Conservation (phyloP, 2,797 vertebrate species). For the Oryzias sinensis region DNA sequence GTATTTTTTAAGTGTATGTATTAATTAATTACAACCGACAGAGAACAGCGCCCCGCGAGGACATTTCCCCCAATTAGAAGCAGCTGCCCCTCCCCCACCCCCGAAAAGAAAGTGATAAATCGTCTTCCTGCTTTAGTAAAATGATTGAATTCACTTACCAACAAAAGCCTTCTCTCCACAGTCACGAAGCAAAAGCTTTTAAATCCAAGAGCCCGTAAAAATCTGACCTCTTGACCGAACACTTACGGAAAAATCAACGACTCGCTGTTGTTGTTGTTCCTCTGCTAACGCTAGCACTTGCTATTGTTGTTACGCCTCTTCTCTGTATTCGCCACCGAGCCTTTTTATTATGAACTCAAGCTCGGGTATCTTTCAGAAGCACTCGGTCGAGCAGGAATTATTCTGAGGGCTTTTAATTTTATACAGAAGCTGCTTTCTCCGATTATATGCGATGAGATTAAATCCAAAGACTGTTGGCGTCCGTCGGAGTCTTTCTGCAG, state of each 20-base stretch:
- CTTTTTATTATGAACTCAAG: constrained; percentile 41
- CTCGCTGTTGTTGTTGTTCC: constrained; percentile 39
- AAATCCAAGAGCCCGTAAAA: neutral
- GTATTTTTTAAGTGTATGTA: no score
- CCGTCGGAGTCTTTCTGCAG: constrained; percentile 72
- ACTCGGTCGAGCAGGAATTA: constrained; percentile 73
- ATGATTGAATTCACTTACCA: constrained; percentile 49
- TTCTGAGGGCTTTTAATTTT: constrained; percentile 65
- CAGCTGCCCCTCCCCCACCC: constrained; percentile 67
- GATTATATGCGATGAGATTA: constrained; percentile 75
- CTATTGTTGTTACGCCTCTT: neutral
- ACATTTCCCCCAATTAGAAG: constrained; percentile 11
- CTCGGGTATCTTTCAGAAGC: constrained; percentile 49
- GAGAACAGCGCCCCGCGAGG: constrained; percentile 44
- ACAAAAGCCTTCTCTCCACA: constrained; percentile 7
- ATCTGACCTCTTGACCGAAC: neutral
- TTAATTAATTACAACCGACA: neutral
- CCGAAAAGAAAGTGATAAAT: constrained; percentile 12
- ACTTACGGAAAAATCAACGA: constrained; percentile 32
- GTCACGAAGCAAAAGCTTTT: neutral
- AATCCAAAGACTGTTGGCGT: constrained; percentile 67
- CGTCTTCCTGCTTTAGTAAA: constrained; percentile 58
- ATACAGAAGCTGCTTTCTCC: constrained; percentile 73
- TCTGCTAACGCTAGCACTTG: constrained; percentile 47
- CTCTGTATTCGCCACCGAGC: constrained; percentile 15